A percentile compares a stretch with the other conserved stretches of the same genome.
These are phyloP conservation scores for Drosophila mauritiana DNA, from an alignment of 1,140 invertebrate species.

Conservation along the genomic window DNA sequence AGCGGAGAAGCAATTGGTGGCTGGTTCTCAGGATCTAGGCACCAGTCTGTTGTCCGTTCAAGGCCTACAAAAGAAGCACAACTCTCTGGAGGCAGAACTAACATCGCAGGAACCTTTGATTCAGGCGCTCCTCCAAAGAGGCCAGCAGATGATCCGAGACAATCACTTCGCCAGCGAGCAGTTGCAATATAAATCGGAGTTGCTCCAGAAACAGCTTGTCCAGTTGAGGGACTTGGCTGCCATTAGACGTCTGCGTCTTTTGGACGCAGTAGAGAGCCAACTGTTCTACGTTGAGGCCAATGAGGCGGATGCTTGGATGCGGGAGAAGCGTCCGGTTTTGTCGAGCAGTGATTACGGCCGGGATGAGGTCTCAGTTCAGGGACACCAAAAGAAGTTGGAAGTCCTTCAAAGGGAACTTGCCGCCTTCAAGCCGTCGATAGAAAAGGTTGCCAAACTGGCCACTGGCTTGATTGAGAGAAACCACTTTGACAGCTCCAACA, in stretches of 20 bases:
- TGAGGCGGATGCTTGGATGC: slow-evolving; percentile 95
- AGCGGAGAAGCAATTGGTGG: slow-evolving; percentile 93
- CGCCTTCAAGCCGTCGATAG: slow-evolving; percentile 89
- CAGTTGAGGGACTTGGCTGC: slow-evolving; percentile 90
- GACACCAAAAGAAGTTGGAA: slow-evolving; percentile 92
- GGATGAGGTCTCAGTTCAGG: slow-evolving; percentile 94
- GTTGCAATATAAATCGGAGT: slow-evolving; percentile 86
- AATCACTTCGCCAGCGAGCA: slow-evolving; percentile 92
- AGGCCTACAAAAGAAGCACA: slow-evolving; percentile 98
- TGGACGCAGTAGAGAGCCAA: slow-evolving; percentile 94
- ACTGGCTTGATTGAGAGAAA: slow-evolving; percentile 89
- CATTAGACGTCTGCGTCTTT: slow-evolving; percentile 88
- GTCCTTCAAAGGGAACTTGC: slow-evolving; percentile 92
- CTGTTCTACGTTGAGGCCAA: slow-evolving; percentile 94
- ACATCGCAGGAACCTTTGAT: slow-evolving; percentile 92
- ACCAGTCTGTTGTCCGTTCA: slow-evolving; percentile 94
- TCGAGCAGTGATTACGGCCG: slow-evolving; percentile 92
- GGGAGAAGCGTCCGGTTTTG: slow-evolving; percentile 91
- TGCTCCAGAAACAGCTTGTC: slow-evolving; percentile 87
- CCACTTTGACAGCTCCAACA: slow-evolving; percentile 92
- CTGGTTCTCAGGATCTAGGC: slow-evolving; percentile 91
- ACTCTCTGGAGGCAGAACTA: slow-evolving; percentile 93
- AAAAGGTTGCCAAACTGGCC: slow-evolving; percentile 88
- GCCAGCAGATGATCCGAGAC: slow-evolving; percentile 91
- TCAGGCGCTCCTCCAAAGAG: slow-evolving; percentile 88